These are phyloP conservation scores for Clanis bilineata DNA, from an alignment of 2,888 invertebrate genomes.

Conservation along the genomic window DNA sequence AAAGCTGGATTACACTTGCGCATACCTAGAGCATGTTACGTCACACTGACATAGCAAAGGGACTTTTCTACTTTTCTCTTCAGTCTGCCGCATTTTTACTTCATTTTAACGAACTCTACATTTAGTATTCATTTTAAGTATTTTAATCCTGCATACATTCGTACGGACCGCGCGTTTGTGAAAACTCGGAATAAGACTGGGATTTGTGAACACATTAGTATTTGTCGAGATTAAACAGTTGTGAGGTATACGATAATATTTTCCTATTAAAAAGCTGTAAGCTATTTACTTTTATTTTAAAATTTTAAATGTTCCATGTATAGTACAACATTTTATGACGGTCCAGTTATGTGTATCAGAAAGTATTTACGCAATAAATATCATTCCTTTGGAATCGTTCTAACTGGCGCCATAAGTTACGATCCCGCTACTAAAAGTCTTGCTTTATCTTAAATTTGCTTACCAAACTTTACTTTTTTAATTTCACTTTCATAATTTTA, in stretches of 20 bases:
- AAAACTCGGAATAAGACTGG: background rate
- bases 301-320: too few species aligned
- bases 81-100: constrained; percentile 1
- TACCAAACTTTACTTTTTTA: background rate
- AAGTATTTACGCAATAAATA: constrained; percentile 4
- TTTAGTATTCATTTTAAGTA: background rate
- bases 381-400: background rate
- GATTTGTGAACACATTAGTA: background rate
- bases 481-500: constrained; percentile 8
- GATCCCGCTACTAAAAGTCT: background rate
- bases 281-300: too few species aligned
- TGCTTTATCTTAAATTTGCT: constrained; percentile 11
- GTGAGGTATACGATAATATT: background rate
- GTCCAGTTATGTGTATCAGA: background rate
- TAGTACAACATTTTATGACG: background rate
- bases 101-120: background rate
- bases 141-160: background rate
- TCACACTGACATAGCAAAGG: background rate
- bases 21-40: background rate
- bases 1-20: too few species aligned
- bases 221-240: background rate
- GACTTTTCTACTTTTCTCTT: background rate
- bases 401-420: constrained; percentile 9
- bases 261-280: background rate
- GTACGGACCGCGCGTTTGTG: background rate